phyloP scores from a whole-genome alignment of 2,888 invertebrate species.

The Blastobasis adustella region DNA sequence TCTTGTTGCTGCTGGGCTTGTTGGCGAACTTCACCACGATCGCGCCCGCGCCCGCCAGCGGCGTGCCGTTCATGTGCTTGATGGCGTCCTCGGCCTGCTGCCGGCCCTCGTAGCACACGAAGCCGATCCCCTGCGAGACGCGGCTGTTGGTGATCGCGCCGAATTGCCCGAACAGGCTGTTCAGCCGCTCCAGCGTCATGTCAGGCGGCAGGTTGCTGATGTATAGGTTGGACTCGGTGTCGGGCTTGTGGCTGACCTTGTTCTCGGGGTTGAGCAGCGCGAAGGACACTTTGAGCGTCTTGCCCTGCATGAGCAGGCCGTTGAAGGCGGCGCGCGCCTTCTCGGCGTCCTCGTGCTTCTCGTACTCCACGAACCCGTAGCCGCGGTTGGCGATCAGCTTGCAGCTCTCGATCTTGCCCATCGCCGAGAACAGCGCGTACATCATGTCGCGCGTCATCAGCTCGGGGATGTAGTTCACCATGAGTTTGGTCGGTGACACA shows the following conservation, averaged over 20 bases:
- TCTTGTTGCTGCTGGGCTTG: slow-evolving; percentile 63
- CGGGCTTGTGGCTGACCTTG: slow-evolving; percentile 68
- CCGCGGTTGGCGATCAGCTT: slow-evolving; percentile 69
- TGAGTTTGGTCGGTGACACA: slow-evolving; percentile 75
- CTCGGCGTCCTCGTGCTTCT: slow-evolving; percentile 71
- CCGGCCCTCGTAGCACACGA: slow-evolving; percentile 65
- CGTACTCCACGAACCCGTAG: slow-evolving; percentile 70
- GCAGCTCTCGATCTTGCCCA: slow-evolving; percentile 71
- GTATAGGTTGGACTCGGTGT: slow-evolving; percentile 69
- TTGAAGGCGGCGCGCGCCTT: slow-evolving; percentile 70
- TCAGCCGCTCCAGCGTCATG: slow-evolving; percentile 67
- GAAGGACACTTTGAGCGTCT: slow-evolving; percentile 70
- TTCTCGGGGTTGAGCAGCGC: slow-evolving; percentile 70
- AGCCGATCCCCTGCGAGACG: slow-evolving; percentile 69
- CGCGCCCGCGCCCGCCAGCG: slow-evolving; percentile 58
- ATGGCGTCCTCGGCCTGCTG: slow-evolving; percentile 68
- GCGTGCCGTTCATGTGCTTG: slow-evolving; percentile 59
- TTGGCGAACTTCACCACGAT: slow-evolving; percentile 69
- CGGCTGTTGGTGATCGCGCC: slow-evolving; percentile 68
- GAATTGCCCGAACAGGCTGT: slow-evolving; percentile 57
- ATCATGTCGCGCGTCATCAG: slow-evolving; percentile 73
- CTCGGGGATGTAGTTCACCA: slow-evolving; percentile 74
- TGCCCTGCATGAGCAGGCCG: slow-evolving; percentile 70
- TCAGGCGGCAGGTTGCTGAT: slow-evolving; percentile 71
- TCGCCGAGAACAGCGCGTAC: slow-evolving; percentile 71